phyloP scores from a whole-genome alignment of 2,797 vertebrate species.

The Pampus argenteus region DNA sequence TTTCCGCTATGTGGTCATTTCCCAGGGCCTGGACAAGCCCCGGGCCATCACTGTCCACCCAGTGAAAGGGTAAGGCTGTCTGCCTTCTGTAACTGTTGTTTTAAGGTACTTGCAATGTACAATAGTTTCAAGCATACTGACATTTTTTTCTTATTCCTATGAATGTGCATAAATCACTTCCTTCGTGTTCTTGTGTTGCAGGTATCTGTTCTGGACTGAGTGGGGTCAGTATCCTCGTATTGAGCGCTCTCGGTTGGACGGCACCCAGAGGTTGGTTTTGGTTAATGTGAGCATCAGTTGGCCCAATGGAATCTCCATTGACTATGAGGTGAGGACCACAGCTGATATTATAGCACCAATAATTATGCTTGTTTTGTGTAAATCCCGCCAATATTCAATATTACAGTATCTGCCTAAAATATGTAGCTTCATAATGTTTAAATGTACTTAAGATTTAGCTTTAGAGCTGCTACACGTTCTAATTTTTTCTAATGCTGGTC shows the following conservation, averaged over 20 bases:
- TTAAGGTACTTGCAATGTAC: background rate
- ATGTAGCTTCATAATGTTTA: background rate
- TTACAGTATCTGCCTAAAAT: background rate
- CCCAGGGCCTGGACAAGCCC: constrained; percentile 96
- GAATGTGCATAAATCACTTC: constrained; percentile 1
- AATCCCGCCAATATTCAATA: background rate
- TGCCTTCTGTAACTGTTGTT: background rate
- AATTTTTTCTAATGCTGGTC: background rate
- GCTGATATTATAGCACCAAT: background rate
- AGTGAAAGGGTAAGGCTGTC: constrained; percentile 90
- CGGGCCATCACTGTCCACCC: constrained; percentile 96
- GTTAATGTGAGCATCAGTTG: constrained; percentile 97
- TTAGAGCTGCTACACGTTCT: background rate
- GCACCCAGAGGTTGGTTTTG: constrained; percentile 90
- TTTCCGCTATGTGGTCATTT: constrained; percentile 98
- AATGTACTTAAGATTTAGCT: background rate
- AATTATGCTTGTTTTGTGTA: background rate
- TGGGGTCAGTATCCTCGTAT: constrained; percentile 99
- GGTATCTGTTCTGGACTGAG: constrained; percentile 98
- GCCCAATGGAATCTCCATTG: constrained; percentile 97
- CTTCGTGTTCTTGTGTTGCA: constrained; percentile 59
- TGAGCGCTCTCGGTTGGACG: constrained; percentile 93
- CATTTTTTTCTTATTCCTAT: background rate
- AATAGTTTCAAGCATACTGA: background rate
- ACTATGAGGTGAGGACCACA: constrained; percentile 90